Base-by-base conservation (phyloP, 2,888 invertebrate genomes). In the Drosophila macrothrix region DNA sequence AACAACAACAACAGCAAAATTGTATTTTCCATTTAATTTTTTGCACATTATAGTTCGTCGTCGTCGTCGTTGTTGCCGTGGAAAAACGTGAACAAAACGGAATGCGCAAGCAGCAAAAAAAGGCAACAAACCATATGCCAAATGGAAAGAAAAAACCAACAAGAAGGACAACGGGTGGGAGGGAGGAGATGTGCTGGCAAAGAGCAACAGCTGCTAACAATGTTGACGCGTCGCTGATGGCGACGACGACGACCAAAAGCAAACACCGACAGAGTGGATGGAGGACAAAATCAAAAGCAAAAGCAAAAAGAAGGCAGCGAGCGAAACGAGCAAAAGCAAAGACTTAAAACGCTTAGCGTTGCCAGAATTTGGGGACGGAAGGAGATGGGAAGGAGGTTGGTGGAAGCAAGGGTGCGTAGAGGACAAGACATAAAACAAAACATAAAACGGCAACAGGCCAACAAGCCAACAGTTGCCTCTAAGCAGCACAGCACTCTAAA, bases 151-250 rank as follows among this genome's bases (percentile, higher is more conserved):
- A 35, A 56, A 39, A 3, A 56, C 25, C 37, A 29, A 22, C 10
- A 22, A 46, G n/a, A 37, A 7, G 25, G 3, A 16, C 6, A 6
- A 9, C 12, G 29, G n/a, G 12, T 9, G 31, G 19, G 28, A 33
- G 5, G 22, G 19, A 4, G 6, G 19, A 49, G 43, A n/a, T n/a
- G 37, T 39, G 61, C 52, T 43, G 65, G 65, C 74, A 71, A 76
- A 79, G 73, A 83, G 83, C 86, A 88, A 87, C 86, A 88, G 84
- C 87, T 88, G 83, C 83, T 83, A 76, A 83, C 84, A 82, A 82
- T 84, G 76, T 75, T 80, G 80, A 82, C 80, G 83, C 80, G 60
- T 60, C 77, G 71, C 66, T 75, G 83, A 74, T 70, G 73, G 67
- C 52, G 31, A 12, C 63, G 81, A 72, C 64, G 70, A 65, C 49